Evolutionary conservation across 2,113 vertebrate genomes (phyloP), one percentile per base, ranked within the genome.

Genomic region (Dryoscopus gambensis): DNA sequence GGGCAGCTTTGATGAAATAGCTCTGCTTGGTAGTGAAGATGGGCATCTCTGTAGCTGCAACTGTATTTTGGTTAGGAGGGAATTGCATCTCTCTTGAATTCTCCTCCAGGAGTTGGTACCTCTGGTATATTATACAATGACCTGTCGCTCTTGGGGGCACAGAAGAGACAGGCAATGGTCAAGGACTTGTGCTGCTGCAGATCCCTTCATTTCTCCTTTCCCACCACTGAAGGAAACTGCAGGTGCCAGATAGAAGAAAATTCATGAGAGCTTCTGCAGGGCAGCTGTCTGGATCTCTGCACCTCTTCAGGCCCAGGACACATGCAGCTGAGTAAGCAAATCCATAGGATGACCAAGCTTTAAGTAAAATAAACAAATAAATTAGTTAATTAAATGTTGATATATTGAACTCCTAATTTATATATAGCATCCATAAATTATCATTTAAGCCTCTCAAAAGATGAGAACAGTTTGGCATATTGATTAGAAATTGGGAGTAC

Each of bases 101-200:
- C 19, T 73, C 16, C 68, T 47, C 14, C 40, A 57, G 68, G 20
- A 57, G 46, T 5, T 86, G n/a, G 17, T 24, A 16, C 27, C 28
- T 47, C 37, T 67, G 28, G 15, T 53, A 6, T 21, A 20, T 52
- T 23, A 12, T 33, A 46, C 20, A 84, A 35, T 10, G 4, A 77
- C 19, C 39, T 55, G 23, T 11, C 27, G 7, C 33, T 87, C 4
- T 0, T 23, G 33, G 47, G 31, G 49, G 5, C 50, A 49, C 21
- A 65, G 53, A 68, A 31, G 23, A 60, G 17, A 73, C 0, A 0
- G 50, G 27, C 35, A 71, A 28, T 6, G 6, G 20, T 46, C 59
- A 37, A 79, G 42, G 53, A 11, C 13, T 64, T 46, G 33, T 59
- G 39, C 35, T 94, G 47, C n/a, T 37, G 14, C 52, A 63, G 24